phyloP scores from a whole-genome alignment of 2,888 invertebrate species.

The Xylota segnis region DNA sequence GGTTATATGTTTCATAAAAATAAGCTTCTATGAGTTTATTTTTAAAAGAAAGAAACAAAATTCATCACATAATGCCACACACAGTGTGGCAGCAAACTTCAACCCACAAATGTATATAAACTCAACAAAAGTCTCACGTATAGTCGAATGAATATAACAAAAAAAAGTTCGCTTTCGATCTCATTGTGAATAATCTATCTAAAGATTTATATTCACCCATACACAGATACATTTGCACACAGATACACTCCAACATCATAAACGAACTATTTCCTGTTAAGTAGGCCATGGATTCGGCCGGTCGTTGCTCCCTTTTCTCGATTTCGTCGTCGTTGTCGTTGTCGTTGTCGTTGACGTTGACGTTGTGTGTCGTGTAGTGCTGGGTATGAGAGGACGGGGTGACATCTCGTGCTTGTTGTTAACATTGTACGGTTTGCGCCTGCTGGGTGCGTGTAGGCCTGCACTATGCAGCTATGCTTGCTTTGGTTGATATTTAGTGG shows the following conservation, averaged over 20 bases:
- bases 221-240: constrained; percentile 7
- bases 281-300: constrained; percentile 84
- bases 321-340: constrained; percentile 55
- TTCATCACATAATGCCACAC: constrained; percentile 25
- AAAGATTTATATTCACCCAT: constrained; percentile 9
- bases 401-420: constrained; percentile 63
- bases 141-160: neutral
- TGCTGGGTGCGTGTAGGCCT: constrained; percentile 63
- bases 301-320: constrained; percentile 83
- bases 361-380: constrained; percentile 31
- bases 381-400: constrained; percentile 27
- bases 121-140: constrained; percentile 15
- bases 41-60: constrained; percentile 29
- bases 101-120: constrained; percentile 30
- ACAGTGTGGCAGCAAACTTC: constrained; percentile 31
- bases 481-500: constrained; percentile 21
- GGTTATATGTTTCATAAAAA: constrained; percentile 51
- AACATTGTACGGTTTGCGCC: constrained; percentile 29
- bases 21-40: constrained; percentile 56
- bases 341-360: constrained; percentile 18
- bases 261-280: constrained; percentile 80
- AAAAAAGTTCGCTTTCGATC: constrained; percentile 68
- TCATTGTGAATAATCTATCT: constrained; percentile 65
- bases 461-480: constrained; percentile 57
- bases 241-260: constrained; percentile 42